Conservation (phyloP, 2,888 invertebrate species). For the Catonia carolina region DNA sequence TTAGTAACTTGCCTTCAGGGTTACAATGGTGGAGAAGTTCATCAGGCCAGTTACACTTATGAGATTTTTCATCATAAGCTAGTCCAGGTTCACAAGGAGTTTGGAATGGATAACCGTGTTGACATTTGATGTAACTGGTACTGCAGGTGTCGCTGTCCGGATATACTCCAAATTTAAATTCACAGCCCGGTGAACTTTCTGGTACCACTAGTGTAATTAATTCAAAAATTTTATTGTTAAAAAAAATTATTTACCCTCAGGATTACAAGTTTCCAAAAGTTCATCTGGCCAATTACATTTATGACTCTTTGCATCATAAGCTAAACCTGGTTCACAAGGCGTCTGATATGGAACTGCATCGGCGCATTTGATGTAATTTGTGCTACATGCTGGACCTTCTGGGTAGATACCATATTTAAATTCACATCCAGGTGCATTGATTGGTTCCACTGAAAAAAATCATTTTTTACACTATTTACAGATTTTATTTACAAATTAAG, state of each 20-base stretch:
- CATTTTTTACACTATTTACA: too few relatives aligned
- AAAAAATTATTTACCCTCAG: slow-evolving; percentile 59
- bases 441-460: slow-evolving; percentile 58
- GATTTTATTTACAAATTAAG: too few relatives aligned
- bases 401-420: slow-evolving; percentile 86
- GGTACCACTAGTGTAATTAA: slow-evolving; percentile 57
- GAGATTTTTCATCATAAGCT: slow-evolving; percentile 80
- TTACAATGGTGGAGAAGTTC: slow-evolving; percentile 78
- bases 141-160: slow-evolving; percentile 74
- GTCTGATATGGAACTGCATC: slow-evolving; percentile 72
- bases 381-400: slow-evolving; percentile 71
- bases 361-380: slow-evolving; percentile 78
- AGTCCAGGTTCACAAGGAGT: slow-evolving; percentile 80
- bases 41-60: slow-evolving; percentile 93
- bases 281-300: slow-evolving; percentile 93
- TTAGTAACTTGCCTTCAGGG: slow-evolving; percentile 62
- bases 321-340: slow-evolving; percentile 80
- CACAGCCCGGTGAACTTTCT: slow-evolving; percentile 73
- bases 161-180: slow-evolving; percentile 84
- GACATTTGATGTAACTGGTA: slow-evolving; percentile 80
- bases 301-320: slow-evolving; percentile 80
- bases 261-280: slow-evolving; percentile 76
- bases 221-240: neutral
- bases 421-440: slow-evolving; percentile 76
- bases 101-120: slow-evolving; percentile 70